Conservation (phyloP, 1,140 invertebrate species). For the Potamilus streckersoni region DNA sequence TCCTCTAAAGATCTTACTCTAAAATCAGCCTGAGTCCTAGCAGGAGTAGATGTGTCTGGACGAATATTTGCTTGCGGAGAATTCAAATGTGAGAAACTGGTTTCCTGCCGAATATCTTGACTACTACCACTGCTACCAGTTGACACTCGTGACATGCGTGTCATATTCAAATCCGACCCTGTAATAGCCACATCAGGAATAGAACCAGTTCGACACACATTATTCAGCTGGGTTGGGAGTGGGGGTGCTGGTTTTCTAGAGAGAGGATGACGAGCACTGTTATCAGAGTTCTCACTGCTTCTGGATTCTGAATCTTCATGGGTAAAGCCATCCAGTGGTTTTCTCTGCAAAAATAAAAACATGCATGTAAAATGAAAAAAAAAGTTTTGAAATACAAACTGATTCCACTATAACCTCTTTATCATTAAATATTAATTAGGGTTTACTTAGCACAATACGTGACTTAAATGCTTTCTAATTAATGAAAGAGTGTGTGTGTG, state of each 20-base stretch:
- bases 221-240: conserved; percentile 7
- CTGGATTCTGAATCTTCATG: conserved; percentile 26
- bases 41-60: conserved; percentile 29
- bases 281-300: conserved; percentile 27
- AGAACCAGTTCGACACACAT: conserved; percentile 5
- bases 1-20: conserved; percentile 18
- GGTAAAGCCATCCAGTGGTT: conserved; percentile 9
- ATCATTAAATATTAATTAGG: too few relatives aligned
- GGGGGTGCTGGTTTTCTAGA: conserved; percentile 17
- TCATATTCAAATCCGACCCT: conserved; percentile 24
- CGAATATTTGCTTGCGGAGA: conserved; percentile 22
- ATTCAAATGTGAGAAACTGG: conserved; percentile 17
- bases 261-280: conserved; percentile 1
- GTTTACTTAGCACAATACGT: too few relatives aligned
- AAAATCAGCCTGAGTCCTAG: neutral
- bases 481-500: too few relatives aligned
- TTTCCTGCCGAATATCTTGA: conserved; percentile 23
- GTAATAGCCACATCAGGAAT: conserved; percentile 24
- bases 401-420: too few relatives aligned
- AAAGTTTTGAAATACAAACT: too few relatives aligned
- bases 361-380: neutral
- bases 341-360: conserved; percentile 16
- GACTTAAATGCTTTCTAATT: too few relatives aligned
- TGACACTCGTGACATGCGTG: conserved; percentile 26
- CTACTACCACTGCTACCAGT: conserved; percentile 28